phyloP scores from a whole-genome alignment of 2,888 invertebrate genomes.

The Xanthia togata region DNA sequence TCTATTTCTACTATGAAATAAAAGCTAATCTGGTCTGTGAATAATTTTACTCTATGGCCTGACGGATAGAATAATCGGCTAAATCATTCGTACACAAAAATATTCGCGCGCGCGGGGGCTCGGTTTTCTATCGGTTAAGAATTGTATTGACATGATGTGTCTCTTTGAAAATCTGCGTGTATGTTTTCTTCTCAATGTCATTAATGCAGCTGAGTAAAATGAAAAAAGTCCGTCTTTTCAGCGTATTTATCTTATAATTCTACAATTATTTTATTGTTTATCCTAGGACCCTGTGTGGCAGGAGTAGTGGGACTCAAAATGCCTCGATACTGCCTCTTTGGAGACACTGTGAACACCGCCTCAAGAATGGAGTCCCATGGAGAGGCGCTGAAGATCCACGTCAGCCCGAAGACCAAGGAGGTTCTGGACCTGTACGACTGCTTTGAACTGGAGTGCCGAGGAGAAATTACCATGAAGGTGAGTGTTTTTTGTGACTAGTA shows the following conservation, averaged over 20 bases:
- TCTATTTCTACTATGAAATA: no score
- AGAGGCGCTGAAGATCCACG: slow-evolving; percentile 96
- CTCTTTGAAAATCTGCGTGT: neutral
- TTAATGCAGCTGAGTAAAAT: no score
- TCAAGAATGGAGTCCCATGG: slow-evolving; percentile 98
- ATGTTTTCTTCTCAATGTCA: neutral
- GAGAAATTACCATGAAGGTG: slow-evolving; percentile 98
- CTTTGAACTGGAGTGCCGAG: slow-evolving; percentile 95
- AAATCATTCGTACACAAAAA: no score
- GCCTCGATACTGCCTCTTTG: slow-evolving; percentile 98
- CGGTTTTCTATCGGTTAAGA: no score
- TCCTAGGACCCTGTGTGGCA: slow-evolving; percentile 93
- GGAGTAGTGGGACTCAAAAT: slow-evolving; percentile 98
- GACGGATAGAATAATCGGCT: no score
- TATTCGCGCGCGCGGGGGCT: no score
- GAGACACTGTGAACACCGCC: slow-evolving; percentile 97
- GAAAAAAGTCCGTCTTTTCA: neutral
- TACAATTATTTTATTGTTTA: neutral
- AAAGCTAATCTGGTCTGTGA: no score
- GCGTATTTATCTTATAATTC: neutral
- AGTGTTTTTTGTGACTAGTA: slow-evolving; percentile 25
- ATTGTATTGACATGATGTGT: neutral
- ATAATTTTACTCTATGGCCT: no score
- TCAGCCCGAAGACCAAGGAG: slow-evolving; percentile 96
- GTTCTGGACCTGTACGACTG: slow-evolving; percentile 96